Conservation (phyloP, 2,113 vertebrate species). For the Catharus fuscescens region DNA sequence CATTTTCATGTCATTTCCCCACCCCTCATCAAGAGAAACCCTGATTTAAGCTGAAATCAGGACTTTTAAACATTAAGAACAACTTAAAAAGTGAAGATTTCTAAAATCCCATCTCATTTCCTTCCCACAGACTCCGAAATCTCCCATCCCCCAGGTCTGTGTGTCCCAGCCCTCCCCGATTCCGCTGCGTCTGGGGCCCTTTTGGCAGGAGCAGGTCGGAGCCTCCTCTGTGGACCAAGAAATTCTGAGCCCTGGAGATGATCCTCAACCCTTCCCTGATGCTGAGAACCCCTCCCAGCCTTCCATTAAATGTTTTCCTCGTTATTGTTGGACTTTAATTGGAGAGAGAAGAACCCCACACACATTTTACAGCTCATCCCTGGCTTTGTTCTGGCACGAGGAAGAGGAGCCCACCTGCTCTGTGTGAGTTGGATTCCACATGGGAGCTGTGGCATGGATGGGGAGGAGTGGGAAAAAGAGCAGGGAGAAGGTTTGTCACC, state of each 20-base stretch:
- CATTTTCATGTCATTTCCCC: fast-evolving
- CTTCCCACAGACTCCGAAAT: background rate
- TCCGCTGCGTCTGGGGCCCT: background rate
- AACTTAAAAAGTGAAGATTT: background rate
- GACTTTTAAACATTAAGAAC: background rate
- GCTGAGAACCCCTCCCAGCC: background rate
- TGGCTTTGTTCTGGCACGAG: fast-evolving
- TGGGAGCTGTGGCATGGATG: background rate
- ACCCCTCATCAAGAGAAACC: background rate
- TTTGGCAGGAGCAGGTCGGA: background rate
- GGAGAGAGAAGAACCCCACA: background rate
- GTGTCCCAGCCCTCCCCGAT: background rate
- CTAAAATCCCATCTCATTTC: background rate
- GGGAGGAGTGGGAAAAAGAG: background rate
- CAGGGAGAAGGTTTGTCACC: background rate
- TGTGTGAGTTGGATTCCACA: background rate
- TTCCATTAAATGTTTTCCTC: constrained; percentile 37
- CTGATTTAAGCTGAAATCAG: background rate
- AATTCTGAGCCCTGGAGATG: background rate
- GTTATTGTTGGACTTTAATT: constrained; percentile 14
- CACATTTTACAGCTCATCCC: background rate
- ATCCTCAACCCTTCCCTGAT: background rate
- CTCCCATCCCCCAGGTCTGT: background rate
- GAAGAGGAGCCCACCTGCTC: background rate
- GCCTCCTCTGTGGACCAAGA: background rate